phyloP scores from a whole-genome alignment of 2,113 vertebrate genomes.

The Prunella fulvescens region DNA sequence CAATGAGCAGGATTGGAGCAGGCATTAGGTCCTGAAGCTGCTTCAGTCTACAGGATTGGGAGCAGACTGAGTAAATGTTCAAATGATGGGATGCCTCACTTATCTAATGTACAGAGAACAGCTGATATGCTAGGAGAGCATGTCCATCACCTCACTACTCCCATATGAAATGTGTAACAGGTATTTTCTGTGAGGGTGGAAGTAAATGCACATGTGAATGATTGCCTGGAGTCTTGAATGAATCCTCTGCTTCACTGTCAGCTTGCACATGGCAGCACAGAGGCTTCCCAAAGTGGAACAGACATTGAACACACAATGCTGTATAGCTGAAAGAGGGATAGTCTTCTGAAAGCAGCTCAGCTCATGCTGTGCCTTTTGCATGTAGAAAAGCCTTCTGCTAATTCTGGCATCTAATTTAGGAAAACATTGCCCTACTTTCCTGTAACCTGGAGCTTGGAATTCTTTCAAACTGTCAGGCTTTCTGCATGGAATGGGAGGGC shows the following conservation, averaged over 20 bases:
- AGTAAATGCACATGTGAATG: background rate
- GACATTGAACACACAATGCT: background rate
- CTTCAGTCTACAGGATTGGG: background rate
- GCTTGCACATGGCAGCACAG: background rate
- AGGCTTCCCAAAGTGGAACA: background rate
- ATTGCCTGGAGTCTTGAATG: background rate
- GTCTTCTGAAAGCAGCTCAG: background rate
- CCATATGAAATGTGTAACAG: background rate
- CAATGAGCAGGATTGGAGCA: background rate
- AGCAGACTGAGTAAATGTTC: background rate
- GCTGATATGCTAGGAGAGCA: background rate
- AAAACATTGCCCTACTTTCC: slow-evolving; percentile 40
- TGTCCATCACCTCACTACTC: background rate
- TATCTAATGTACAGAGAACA: background rate
- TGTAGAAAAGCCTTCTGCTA: slow-evolving; percentile 31
- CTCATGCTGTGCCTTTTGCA: background rate
- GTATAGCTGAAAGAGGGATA: background rate
- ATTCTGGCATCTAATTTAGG: slow-evolving; percentile 31
- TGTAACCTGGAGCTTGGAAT: background rate
- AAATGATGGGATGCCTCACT: background rate
- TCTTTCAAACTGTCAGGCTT: background rate
- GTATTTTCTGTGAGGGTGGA: background rate
- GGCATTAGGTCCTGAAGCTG: background rate
- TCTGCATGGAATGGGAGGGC: background rate
- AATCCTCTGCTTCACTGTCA: background rate